These are phyloP conservation scores for Pocillopora grandis DNA, from an alignment of 92 coral and sea anemone genomes.

Conservation along the genomic window DNA sequence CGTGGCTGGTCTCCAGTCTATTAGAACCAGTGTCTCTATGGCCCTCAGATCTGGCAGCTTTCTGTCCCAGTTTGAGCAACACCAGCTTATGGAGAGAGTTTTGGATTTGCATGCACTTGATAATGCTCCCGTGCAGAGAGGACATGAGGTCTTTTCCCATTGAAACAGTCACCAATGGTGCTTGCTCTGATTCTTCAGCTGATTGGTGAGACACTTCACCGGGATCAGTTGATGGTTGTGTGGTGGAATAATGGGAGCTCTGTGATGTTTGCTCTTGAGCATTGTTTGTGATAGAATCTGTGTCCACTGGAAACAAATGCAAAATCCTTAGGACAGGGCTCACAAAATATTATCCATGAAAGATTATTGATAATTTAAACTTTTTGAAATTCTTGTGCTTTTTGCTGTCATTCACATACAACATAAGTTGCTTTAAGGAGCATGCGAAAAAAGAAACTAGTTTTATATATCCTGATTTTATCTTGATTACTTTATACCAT, in stretches of 20 bases:
- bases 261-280: background rate
- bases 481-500: no score
- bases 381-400: no score
- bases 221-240: slow-evolving; percentile 8
- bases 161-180: background rate
- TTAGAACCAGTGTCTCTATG: background rate
- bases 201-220: background rate
- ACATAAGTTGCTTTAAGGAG: no score
- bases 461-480: no score
- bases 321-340: background rate
- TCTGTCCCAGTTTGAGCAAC: slow-evolving; percentile 12
- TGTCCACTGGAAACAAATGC: background rate
- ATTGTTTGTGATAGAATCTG: background rate
- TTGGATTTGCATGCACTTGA: slow-evolving; percentile 42
- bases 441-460: no score
- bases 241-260: background rate
- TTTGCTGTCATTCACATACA: no score
- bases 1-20: background rate
- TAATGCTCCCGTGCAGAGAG: slow-evolving; percentile 19
- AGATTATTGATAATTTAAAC: no score
- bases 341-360: background rate
- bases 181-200: background rate
- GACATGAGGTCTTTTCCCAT: background rate
- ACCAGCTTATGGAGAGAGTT: slow-evolving; percentile 36
- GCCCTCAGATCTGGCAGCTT: slow-evolving; percentile 4